phyloP scores from a whole-genome alignment of 2,888 invertebrate genomes.

The Neocrepidodera transversa region DNA sequence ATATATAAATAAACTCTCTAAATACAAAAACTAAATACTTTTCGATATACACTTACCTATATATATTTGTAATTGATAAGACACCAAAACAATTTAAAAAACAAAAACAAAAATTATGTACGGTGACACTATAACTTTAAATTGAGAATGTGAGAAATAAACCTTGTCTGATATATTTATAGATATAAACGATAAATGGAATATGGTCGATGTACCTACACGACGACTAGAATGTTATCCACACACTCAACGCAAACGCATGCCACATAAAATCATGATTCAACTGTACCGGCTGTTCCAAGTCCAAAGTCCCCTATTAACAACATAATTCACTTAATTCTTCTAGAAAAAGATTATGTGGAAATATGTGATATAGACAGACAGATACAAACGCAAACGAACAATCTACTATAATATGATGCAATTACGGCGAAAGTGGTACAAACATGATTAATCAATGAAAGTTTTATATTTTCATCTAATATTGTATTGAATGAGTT shows the following conservation, averaged over 20 bases:
- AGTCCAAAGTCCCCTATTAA: constrained; percentile 23
- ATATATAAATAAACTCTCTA: no score
- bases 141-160: neutral
- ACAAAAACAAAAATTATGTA: neutral
- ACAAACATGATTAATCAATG: neutral
- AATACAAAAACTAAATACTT: no score
- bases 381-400: no score
- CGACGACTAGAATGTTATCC: neutral
- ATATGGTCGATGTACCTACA: constrained; percentile 21
- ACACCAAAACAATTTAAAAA: neutral
- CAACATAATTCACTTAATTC: no score
- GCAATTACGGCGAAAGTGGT: neutral
- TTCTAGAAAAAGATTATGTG: no score
- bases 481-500: no score
- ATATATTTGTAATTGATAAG: no score
- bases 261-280: constrained; percentile 17
- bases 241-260: constrained; percentile 9
- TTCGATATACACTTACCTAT: no score
- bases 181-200: constrained; percentile 18
- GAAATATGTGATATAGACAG: no score
- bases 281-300: constrained; percentile 22
- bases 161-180: constrained; percentile 19
- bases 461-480: no score
- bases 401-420: no score
- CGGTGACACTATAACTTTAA: neutral